phyloP scores from a whole-genome alignment of 2,888 invertebrate species.

The Biston stratarius region DNA sequence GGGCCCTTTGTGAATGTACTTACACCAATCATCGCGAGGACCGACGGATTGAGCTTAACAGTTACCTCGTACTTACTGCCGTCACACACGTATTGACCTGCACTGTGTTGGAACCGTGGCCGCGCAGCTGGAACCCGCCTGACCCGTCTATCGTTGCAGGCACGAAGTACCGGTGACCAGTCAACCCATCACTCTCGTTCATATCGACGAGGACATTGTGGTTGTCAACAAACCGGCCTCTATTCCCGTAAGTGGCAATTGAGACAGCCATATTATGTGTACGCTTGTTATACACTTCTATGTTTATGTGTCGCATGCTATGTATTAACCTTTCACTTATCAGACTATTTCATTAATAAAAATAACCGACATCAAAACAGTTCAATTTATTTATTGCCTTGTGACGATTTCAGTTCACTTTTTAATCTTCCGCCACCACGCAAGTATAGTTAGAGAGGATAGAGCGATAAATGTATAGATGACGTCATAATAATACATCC shows the following conservation, averaged over 20 bases:
- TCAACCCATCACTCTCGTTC: conserved; percentile 98
- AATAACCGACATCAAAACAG: background rate
- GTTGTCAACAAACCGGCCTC: conserved; percentile 99
- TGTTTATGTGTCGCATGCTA: conserved; percentile 31
- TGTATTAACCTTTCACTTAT: conserved; percentile 28
- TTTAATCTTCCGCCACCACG: no score
- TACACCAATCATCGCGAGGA: conserved; percentile 68
- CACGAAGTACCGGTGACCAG: conserved; percentile 99
- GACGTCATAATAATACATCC: no score
- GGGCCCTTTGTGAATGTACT: conserved; percentile 13
- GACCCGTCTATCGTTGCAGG: conserved; percentile 89
- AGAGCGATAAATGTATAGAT: no score
- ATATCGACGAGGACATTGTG: conserved; percentile 99
- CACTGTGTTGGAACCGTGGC: conserved; percentile 36
- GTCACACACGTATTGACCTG: conserved; percentile 26
- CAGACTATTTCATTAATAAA: conserved; percentile 10
- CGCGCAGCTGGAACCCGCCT: conserved; percentile 56
- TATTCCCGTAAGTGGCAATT: conserved; percentile 98
- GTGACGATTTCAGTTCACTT: no score
- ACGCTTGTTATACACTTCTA: conserved; percentile 88
- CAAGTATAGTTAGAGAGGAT: no score
- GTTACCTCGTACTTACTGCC: conserved; percentile 18
- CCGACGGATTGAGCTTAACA: conserved; percentile 64
- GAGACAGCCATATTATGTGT: conserved; percentile 91
- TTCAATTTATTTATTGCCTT: no score